Base-by-base conservation (phyloP, 1,140 invertebrate genomes). In the Drosophila jambulina region DNA sequence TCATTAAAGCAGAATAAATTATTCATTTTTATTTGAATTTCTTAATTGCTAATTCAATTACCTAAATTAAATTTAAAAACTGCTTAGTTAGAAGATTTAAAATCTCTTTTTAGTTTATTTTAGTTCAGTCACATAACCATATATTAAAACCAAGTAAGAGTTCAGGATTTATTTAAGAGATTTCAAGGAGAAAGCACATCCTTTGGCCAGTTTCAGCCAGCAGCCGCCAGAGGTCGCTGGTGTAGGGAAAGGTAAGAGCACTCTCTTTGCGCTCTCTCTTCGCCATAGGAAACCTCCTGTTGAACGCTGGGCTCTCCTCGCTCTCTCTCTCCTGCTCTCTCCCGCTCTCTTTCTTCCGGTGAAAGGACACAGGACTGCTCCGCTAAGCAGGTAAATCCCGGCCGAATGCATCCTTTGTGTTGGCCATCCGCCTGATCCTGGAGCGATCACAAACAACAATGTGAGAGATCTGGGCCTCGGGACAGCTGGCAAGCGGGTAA, bases 361-460 rank as follows among this genome's bases (percentile, higher is more conserved):
- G 67, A 70, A 70, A 70, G 67, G 42, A 70, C 29, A 51, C 34
- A 57, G 43, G 27, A 48, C 15, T 48, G 46, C 29, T 45, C 74
- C 27, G 68, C 23, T 38, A 78, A 70, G 75, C 75, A 78, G 75
- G 75, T 78, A 78, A 78, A 78, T 78, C 75, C 75, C 58, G 32
- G 43, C 32, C 57, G 13, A 43, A 62, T 10, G 38, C 27, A 32
- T 34, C 53, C 75, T 48, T 69, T 63, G 64, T 60, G 45, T 19
- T 57, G 51, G 58, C 51, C 75, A 62, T 58, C 53, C 63, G 72
- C 38, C 49, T 54, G n/a, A 54, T 51, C 25, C 54, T 32, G 32
- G 59, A 71, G 67, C 40, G 67, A 68, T 72, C 63, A 49, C 1
- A 4, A 56, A 67, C 62, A 78, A 78, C 75, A 78, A 78, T 78